Base-by-base conservation (phyloP, 2,888 invertebrate genomes). In the Melinaea marsaeus region DNA sequence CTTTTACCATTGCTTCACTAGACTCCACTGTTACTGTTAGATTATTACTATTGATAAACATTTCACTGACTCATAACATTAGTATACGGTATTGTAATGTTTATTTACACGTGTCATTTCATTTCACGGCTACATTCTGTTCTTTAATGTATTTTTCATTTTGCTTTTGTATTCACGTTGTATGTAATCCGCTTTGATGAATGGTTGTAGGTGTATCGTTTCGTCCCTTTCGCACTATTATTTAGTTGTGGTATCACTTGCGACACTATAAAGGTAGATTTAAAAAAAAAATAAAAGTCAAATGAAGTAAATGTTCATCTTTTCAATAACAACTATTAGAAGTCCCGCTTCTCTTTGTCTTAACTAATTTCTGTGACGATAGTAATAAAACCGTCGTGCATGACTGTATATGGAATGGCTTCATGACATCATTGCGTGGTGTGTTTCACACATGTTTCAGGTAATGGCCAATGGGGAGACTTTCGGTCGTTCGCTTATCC, bases 391-490 rank as follows among this genome's bases (percentile, higher is more conserved):
- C 81, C 80, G 84, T 86, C 79, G 79, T 88, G 90, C 90, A 90
- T 90, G 90, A 87, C 81, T 85, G 86, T 88, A 87, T 80, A 61
- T 81, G 90, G 90, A 90, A 90, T 90, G 90, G 90, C 90, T 90
- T 90, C 89, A 90, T 85, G 89, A 90, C 90, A 90, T 90, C 90
- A 90, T 90, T 89, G 90, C 90, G 90, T 90, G 89, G 90, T 90
- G 90, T 90, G 90, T 90, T 88, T 92, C 91, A 89, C 91, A 85
- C 92, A 91, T 91, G 92, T 93, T 93, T 92, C 93, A 93, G 93
- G 93, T 93, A 83, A 92, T 92, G 92, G 93, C 93, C 89, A 92
- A 92, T 88, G 92, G 92, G 86, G 93, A 93, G 91, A 92, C 92
- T 90, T 93, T 91, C 92, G 92, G 92, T 88, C 90, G 91, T 90